Percentiles rank a stretch among this genome's conserved stretches.
These are phyloP conservation scores for Charina bottae DNA, from an alignment of 2,113 vertebrate genomes.

Conservation along the genomic window DNA sequence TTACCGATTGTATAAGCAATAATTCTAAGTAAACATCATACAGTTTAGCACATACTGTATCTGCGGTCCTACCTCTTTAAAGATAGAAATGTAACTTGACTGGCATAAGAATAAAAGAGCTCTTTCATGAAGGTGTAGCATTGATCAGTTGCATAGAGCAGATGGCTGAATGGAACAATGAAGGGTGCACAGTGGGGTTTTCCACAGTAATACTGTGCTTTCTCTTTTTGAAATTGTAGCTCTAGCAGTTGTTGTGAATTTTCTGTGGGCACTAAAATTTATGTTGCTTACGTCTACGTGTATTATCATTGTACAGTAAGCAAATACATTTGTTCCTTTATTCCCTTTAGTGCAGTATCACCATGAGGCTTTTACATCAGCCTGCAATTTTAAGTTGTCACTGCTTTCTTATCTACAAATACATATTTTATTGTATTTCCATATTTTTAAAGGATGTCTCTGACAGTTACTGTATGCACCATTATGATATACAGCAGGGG, in stretches of 20 bases:
- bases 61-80: background rate
- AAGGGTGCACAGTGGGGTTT: constrained; percentile 11
- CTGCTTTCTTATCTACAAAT: constrained; percentile 35
- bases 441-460: constrained; percentile 40
- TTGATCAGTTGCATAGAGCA: constrained; percentile 12
- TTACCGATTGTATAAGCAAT: constrained; percentile 3
- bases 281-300: background rate
- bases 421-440: constrained; percentile 40
- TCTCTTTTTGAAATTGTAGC: constrained; percentile 25
- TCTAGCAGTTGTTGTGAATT: constrained; percentile 22
- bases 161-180: constrained; percentile 33
- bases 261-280: constrained; percentile 30
- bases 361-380: constrained; percentile 39
- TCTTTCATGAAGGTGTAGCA: constrained; percentile 10
- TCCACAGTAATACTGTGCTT: constrained; percentile 14
- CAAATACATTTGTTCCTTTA: constrained; percentile 36
- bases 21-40: background rate
- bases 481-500: constrained; percentile 46
- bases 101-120: constrained; percentile 29
- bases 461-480: constrained; percentile 50
- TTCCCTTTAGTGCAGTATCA: constrained; percentile 46
- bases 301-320: constrained; percentile 41
- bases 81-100: constrained; percentile 28
- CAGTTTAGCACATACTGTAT: constrained; percentile 21
- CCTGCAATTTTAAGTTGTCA: constrained; percentile 45